These are phyloP conservation scores for Euphonia xanthogaster DNA, from an alignment of 2,797 vertebrate genomes.

Conservation along the genomic window DNA sequence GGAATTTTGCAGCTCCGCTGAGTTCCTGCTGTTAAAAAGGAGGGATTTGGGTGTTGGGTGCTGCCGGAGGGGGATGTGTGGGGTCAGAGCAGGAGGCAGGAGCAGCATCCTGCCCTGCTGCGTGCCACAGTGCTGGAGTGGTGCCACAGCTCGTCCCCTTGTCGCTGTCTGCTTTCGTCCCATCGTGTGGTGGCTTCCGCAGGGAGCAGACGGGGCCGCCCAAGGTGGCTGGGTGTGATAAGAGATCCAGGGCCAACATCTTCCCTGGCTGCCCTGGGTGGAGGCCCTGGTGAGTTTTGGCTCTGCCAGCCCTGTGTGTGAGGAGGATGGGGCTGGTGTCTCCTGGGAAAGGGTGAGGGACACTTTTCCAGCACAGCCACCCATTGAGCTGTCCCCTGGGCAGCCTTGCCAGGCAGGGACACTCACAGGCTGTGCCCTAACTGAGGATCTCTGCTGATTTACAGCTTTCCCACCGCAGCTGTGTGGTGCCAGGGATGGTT, in stretches of 20 bases:
- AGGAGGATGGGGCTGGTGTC: background rate
- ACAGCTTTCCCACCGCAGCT: background rate
- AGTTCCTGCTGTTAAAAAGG: background rate
- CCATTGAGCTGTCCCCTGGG: background rate
- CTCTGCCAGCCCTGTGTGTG: fast-evolving
- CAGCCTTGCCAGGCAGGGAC: background rate
- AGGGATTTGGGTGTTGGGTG: fast-evolving
- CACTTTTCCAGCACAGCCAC: fast-evolving
- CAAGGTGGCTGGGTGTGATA: constrained; percentile 57
- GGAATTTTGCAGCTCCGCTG: background rate
- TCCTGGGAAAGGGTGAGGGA: background rate
- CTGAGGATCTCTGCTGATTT: background rate
- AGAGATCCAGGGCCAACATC: background rate
- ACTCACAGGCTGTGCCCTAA: fast-evolving
- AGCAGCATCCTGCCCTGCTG: background rate
- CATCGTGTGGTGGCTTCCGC: background rate
- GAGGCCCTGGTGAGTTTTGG: background rate
- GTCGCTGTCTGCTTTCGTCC: background rate
- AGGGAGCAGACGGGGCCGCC: background rate
- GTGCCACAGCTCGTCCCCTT: background rate
- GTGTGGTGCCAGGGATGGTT: background rate
- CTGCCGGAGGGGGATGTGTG: background rate
- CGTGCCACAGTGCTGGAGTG: background rate
- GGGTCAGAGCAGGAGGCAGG: background rate
- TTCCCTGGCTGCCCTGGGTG: background rate